Evolutionary conservation across 1,140 invertebrate species (phyloP), one percentile per base, ranked within the genome.

Genomic region (Contarinia nasturtii): DNA sequence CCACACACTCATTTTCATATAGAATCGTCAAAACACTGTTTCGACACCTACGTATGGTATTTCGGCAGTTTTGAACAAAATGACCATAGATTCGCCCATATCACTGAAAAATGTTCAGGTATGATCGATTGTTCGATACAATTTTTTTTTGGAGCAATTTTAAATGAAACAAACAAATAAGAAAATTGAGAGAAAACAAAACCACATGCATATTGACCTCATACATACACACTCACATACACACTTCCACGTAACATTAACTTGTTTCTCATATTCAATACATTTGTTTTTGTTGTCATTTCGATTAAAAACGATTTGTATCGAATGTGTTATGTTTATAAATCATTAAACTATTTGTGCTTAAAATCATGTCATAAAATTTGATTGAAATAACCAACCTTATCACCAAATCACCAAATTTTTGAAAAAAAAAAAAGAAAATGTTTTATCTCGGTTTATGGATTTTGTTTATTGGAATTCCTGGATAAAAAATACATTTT

Each of bases 1-100:
- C 12, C 37, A 40, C 17, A 15, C 17, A 40, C 37, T 50, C 48
- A 48, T 50, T 45, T 33, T n/a, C 53, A 49, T n/a, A n/a, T 52
- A 75, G 73, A 75, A 71, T 60, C 73, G 69, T 45, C 71, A 72
- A 55, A 73, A 66, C 27, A 27, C 27, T 62, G 63, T 72, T 53
- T 60, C 64, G 43, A 62, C 65, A 51, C 55, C 69, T 52, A 63
- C 69, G 46, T 66, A 64, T 51, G 60, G 64, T 47, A 58, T 72
- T 47, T 67, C 70, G 46, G 71, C 74, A 55, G 69, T 70, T 55
- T 58, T 76, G 52, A 69, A 73, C 46, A 72, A 67, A 50, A 64
- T 76, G 47, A 68, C 64, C 52, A 55, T 77, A 53, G 74, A 75
- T 52, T 62, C 68, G 33, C 66, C 69, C 47, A 64, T 66, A 51